Percentiles rank a stretch among this genome's conserved stretches.
These are phyloP conservation scores for Lerista edwardsae DNA, from an alignment of 2,797 vertebrate species.

Conservation along the genomic window DNA sequence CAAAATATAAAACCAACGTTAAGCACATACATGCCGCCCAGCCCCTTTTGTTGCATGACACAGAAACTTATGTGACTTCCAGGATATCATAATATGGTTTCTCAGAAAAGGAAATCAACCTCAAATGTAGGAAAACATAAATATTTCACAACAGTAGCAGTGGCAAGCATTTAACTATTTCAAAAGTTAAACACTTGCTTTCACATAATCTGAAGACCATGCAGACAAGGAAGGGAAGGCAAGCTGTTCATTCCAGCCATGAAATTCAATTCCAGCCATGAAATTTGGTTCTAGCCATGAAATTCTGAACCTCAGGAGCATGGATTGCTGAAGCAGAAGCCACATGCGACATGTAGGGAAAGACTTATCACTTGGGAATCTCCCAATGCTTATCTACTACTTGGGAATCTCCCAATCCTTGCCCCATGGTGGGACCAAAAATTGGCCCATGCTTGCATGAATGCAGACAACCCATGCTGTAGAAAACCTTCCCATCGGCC, in stretches of 20 bases:
- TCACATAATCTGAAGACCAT: not conserved
- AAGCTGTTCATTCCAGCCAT: too few relatives aligned
- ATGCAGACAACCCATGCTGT: not conserved
- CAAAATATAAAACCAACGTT: too few relatives aligned
- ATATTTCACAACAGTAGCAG: too few relatives aligned
- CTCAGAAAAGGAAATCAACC: too few relatives aligned
- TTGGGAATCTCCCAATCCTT: not conserved
- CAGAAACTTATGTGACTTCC: too few relatives aligned
- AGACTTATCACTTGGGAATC: not conserved
- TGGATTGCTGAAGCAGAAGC: not conserved
- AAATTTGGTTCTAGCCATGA: not conserved
- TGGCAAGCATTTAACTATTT: not conserved
- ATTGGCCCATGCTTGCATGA: not conserved
- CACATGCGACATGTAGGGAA: not conserved
- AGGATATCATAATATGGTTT: too few relatives aligned
- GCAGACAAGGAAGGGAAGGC: not conserved
- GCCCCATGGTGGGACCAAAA: not conserved
- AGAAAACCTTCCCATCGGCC: not conserved
- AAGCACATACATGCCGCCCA: too few relatives aligned
- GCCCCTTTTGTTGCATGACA: too few relatives aligned
- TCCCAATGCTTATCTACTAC: not conserved
- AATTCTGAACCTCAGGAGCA: not conserved
- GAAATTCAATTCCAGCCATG: not conserved
- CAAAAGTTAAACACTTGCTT: not conserved
- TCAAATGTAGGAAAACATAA: too few relatives aligned